These are phyloP conservation scores for Dicycla oo DNA, from an alignment of 2,888 invertebrate genomes.

Conservation along the genomic window DNA sequence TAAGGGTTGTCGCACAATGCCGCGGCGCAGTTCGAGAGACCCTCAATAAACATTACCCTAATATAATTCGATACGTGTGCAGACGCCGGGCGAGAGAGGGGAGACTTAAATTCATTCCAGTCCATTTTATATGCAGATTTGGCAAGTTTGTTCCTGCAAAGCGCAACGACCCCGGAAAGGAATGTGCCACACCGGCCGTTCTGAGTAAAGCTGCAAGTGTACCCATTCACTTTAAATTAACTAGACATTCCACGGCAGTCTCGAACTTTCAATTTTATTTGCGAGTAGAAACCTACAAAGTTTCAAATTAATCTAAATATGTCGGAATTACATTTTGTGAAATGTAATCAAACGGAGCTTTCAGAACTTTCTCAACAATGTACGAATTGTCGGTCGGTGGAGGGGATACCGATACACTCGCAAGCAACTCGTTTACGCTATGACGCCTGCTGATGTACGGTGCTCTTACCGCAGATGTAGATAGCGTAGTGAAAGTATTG, in stretches of 20 bases:
- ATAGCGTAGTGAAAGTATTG: constrained; percentile 49
- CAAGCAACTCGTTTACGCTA: constrained; percentile 17
- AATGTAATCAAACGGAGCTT: constrained; percentile 13
- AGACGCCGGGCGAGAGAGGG: constrained; percentile 18
- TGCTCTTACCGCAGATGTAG: constrained; percentile 19
- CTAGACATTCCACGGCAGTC: neutral
- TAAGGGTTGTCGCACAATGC: constrained; percentile 58
- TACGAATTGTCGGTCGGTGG: neutral
- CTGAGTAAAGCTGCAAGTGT: constrained; percentile 1
- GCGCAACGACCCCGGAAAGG: constrained; percentile 47
- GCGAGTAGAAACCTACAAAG: neutral
- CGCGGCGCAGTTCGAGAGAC: constrained; percentile 36
- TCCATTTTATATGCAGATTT: constrained; percentile 66
- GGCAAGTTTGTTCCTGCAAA: constrained; percentile 42
- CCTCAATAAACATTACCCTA: constrained; percentile 68
- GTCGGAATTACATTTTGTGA: constrained; percentile 9
- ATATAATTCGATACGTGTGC: constrained; percentile 60
- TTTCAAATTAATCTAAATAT: constrained; percentile 10
- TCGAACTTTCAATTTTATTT: neutral
- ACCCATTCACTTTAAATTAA: constrained; percentile 2
- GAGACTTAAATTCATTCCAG: constrained; percentile 47
- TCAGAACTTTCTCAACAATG: constrained; percentile 53
- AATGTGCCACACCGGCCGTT: constrained; percentile 1
- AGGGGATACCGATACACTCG: constrained; percentile 22
- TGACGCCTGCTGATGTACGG: constrained; percentile 25